Percentiles rank a stretch among this genome's conserved stretches.
Conservation (phyloP, 2,888 invertebrate genomes). For the Trissolcus brochymenae region DNA sequence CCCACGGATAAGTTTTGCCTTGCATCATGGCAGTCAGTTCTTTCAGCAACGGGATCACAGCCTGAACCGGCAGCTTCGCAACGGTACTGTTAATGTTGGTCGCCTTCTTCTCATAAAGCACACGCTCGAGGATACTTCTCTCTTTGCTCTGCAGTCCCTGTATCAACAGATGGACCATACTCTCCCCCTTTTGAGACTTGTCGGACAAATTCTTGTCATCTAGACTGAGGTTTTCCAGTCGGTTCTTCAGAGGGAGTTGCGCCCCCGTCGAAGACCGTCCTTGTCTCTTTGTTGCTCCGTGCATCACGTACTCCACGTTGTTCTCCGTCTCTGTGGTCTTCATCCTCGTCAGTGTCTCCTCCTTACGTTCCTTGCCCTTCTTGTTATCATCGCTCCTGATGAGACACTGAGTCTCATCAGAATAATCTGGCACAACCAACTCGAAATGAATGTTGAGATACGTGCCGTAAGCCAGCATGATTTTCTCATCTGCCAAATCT, state of each 20-base stretch:
- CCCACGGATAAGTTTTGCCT: constrained; percentile 84
- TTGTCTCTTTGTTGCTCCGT: constrained; percentile 73
- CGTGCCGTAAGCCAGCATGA: constrained; percentile 69
- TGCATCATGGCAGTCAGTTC: constrained; percentile 84
- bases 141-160: constrained; percentile 93
- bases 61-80: constrained; percentile 85
- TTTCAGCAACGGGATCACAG: constrained; percentile 84
- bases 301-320: constrained; percentile 78
- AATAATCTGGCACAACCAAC: constrained; percentile 69
- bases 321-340: constrained; percentile 75
- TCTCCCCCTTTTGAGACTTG: constrained; percentile 79
- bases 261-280: constrained; percentile 69
- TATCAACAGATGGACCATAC: constrained; percentile 87
- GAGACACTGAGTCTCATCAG: constrained; percentile 77
- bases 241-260: constrained; percentile 89
- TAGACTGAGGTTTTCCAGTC: constrained; percentile 87
- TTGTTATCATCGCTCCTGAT: constrained; percentile 76
- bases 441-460: constrained; percentile 67
- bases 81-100: constrained; percentile 85
- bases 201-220: constrained; percentile 75
- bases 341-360: constrained; percentile 74
- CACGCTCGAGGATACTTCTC: constrained; percentile 83
- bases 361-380: constrained; percentile 68
- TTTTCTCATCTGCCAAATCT: constrained; percentile 67
- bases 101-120: constrained; percentile 83